A percentile compares a stretch with the other conserved stretches of the same genome.
Evolutionary conservation across 2,888 invertebrate species (phyloP).

Genomic region (Abrostola triplasia): DNA sequence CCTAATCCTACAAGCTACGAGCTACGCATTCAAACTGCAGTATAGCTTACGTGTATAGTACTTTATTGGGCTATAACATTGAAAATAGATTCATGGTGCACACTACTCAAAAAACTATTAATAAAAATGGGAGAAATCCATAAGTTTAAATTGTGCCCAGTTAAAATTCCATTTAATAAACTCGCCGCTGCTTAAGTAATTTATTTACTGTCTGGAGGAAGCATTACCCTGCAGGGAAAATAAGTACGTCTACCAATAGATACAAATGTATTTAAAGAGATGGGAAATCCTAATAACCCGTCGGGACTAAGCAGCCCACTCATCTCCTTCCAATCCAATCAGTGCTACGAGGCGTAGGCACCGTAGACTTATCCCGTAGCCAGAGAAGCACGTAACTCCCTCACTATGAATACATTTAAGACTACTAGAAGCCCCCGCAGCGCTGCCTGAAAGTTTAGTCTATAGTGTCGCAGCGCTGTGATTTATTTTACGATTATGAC

Average conservation of each 20-base stretch:
- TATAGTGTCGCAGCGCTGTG: constrained; percentile 13
- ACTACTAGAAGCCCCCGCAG: constrained; percentile 30
- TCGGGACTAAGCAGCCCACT: constrained; percentile 16
- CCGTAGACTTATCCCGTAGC: constrained; percentile 38
- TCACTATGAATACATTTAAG: constrained; percentile 48
- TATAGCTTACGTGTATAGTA: too few species aligned
- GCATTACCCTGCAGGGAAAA: too few species aligned
- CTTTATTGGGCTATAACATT: too few species aligned
- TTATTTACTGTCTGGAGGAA: too few species aligned
- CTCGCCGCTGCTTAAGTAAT: too few species aligned
- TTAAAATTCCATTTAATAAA: too few species aligned
- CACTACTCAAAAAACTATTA: too few species aligned
- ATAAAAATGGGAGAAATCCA: too few species aligned
- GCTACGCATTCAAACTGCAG: too few species aligned
- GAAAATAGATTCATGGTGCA: too few species aligned
- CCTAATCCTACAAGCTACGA: too few species aligned
- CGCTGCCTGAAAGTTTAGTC: constrained; percentile 24
- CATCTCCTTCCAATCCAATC: constrained; percentile 38
- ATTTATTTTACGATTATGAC: constrained; percentile 42
- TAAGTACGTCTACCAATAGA: neutral
- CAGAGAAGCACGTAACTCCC: constrained; percentile 38
- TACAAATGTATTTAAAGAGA: neutral
- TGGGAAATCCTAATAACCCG: constrained; percentile 11
- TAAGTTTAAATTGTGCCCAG: too few species aligned
- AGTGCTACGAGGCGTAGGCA: constrained; percentile 46